Percentiles rank a stretch among this genome's conserved stretches.
These are phyloP conservation scores for Sinonovacula constricta DNA, from an alignment of 1,140 invertebrate species.

Conservation along the genomic window DNA sequence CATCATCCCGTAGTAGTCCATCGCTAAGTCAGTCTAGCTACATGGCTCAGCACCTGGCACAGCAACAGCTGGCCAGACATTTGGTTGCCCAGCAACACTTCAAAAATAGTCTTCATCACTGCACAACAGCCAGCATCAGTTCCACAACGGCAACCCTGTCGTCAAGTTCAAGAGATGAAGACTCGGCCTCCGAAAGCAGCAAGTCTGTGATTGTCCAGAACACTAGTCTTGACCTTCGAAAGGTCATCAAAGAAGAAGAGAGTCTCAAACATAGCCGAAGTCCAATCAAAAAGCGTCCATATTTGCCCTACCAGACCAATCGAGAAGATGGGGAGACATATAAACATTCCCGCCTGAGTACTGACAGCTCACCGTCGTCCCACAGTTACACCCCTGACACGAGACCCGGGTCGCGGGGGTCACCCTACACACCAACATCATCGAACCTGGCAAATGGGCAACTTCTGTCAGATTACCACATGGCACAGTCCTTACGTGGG, in stretches of 20 bases:
- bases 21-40: constrained; percentile 16
- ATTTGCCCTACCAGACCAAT: constrained; percentile 57
- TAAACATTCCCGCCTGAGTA: constrained; percentile 55
- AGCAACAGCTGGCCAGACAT: constrained; percentile 39
- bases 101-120: constrained; percentile 4
- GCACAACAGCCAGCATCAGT: constrained; percentile 50
- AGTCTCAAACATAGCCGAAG: constrained; percentile 62
- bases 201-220: constrained; percentile 70
- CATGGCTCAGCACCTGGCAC: constrained; percentile 37
- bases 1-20: constrained; percentile 25
- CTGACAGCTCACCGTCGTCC: constrained; percentile 43
- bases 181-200: not conserved
- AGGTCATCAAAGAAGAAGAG: constrained; percentile 58
- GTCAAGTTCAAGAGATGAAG: not conserved
- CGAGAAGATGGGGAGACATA: constrained; percentile 37
- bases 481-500: constrained; percentile 12
- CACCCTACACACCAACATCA: constrained; percentile 6
- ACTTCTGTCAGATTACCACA: constrained; percentile 7
- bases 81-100: constrained; percentile 39
- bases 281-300: constrained; percentile 76
- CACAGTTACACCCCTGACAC: constrained; percentile 15
- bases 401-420: constrained; percentile 1
- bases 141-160: not conserved
- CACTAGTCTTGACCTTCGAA: constrained; percentile 70
- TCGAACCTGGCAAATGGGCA: not conserved